These are phyloP conservation scores for Pteruthius melanotis DNA, from an alignment of 2,113 vertebrate species.

Conservation along the genomic window DNA sequence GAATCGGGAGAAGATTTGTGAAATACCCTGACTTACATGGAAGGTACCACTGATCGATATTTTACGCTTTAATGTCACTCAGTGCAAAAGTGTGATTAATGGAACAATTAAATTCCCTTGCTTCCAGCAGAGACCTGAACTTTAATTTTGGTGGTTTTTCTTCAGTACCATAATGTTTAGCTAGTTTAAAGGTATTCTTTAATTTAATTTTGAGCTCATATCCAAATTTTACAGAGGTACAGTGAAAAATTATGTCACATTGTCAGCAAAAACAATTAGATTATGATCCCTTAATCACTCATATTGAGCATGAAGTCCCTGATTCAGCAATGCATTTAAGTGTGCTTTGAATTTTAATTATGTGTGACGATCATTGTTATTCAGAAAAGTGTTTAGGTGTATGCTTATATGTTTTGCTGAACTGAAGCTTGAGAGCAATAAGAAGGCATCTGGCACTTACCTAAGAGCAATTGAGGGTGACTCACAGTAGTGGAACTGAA, in stretches of 20 bases:
- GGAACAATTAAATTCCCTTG: constrained; percentile 37
- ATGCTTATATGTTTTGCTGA: constrained; percentile 24
- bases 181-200: background rate
- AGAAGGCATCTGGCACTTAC: constrained; percentile 44
- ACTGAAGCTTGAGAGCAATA: constrained; percentile 13
- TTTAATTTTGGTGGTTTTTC: background rate
- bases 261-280: background rate
- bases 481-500: constrained; percentile 32
- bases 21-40: background rate
- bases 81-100: constrained; percentile 60
- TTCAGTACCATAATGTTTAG: background rate
- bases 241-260: background rate
- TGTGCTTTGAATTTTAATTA: constrained; percentile 32
- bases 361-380: background rate
- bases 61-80: constrained; percentile 32
- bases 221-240: background rate
- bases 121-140: constrained; percentile 17
- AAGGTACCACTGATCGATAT: background rate
- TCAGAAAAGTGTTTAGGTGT: background rate
- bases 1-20: background rate
- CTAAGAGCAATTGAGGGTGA: constrained; percentile 24
- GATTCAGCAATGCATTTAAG: constrained; percentile 13
- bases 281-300: constrained; percentile 16
- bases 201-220: background rate
- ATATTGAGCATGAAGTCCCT: background rate